Evolutionary conservation across 2,797 vertebrate species (phyloP), one percentile per base, ranked within the genome.

Genomic region (Microctenopoma steveboyesi): DNA sequence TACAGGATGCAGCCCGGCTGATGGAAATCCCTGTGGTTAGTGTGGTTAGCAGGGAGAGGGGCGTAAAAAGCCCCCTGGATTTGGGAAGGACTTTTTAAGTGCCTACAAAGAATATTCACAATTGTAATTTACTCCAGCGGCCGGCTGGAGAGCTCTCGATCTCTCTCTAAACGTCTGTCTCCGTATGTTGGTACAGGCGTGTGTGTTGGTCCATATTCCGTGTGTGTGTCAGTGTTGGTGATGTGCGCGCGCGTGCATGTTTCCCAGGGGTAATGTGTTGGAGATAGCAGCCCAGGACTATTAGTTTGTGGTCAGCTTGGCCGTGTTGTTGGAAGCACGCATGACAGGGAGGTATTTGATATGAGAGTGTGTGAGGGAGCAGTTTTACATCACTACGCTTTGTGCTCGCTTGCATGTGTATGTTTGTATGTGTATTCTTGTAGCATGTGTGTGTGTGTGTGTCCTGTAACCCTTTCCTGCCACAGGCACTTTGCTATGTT

Each of bases 1-100:
- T 88, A 86, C 89, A 91, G 92, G 91, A 90, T 91, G 85, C 85
- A 90, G 88, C 69, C 83, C 74, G 63, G 84, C 84, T 90, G 90
- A 90, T 92, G 86, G 88, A 93, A 92, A 88, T 91, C 92, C 91
- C 85, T 93, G 91, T 92, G 93, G 93, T 92, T 87, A 75, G 56
- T 88, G 91, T 78, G 93, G 92, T 93, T 88, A 82, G 77, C 46
- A 57, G 66, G 64, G 80, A 84, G 79, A 88, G 86, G 84, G 86
- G 85, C 53, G 74, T 89, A 89, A 84, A 85, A 88, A 85, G 83
- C 79, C 86, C 90, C 89, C 83, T 79, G 83, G 79, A 91, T 90
- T 90, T 91, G 77, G 78, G 87, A 87, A 89, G 82, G 76, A 82
- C 86, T 88, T 91, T 91, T 90, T 90, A 91, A 92, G 88, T 89